These are phyloP conservation scores for Agrilus biguttatus DNA, from an alignment of 2,888 invertebrate species.

Conservation along the genomic window DNA sequence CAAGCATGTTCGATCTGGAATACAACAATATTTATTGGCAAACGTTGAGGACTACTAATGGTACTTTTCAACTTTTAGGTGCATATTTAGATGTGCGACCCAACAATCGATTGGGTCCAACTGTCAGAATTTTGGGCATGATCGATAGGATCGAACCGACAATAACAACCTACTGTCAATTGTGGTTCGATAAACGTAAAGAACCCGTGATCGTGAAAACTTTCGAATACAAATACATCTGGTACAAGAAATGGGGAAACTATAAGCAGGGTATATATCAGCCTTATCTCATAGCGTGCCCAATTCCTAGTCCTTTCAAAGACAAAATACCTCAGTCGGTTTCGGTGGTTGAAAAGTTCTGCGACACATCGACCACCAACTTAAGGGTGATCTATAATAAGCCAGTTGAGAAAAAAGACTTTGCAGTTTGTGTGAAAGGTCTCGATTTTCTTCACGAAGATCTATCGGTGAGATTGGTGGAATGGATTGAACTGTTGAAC, in stretches of 20 bases:
- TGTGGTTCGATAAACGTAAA: constrained; percentile 77
- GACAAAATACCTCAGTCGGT: constrained; percentile 67
- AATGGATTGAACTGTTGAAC: constrained; percentile 84
- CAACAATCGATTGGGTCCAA: constrained; percentile 65
- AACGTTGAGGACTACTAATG: constrained; percentile 63
- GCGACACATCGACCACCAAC: constrained; percentile 76
- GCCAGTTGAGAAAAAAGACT: constrained; percentile 57
- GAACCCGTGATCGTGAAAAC: constrained; percentile 70
- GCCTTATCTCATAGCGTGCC: constrained; percentile 80
- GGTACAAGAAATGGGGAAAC: constrained; percentile 91
- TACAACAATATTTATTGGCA: constrained; percentile 94
- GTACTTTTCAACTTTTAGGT: constrained; percentile 82
- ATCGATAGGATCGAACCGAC: constrained; percentile 79
- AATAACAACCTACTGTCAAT: constrained; percentile 69
- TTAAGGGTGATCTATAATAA: constrained; percentile 68
- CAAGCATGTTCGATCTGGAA: constrained; percentile 78
- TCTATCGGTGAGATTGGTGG: constrained; percentile 73
- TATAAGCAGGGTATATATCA: constrained; percentile 83
- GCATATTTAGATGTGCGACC: constrained; percentile 77
- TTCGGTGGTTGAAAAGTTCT: constrained; percentile 70
- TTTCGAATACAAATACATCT: constrained; percentile 84
- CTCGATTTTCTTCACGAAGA: constrained; percentile 87
- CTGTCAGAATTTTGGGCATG: constrained; percentile 69
- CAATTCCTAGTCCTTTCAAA: constrained; percentile 61
- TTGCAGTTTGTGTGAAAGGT: constrained; percentile 89